Conservation (phyloP, 2,797 vertebrate genomes). For the Macrochelys suwanniensis region DNA sequence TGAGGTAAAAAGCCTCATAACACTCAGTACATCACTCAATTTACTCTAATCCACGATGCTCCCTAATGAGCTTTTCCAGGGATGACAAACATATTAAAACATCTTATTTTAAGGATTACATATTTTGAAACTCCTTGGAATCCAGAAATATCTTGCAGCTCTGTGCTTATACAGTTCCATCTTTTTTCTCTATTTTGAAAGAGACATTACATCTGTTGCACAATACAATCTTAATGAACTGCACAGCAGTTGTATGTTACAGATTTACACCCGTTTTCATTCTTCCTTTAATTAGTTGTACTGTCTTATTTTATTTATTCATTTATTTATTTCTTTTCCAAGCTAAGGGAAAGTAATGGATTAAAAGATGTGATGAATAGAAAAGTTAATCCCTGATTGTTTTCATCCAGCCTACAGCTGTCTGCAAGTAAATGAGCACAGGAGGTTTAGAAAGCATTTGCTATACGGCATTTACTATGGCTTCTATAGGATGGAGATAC, state of each 20-base stretch:
- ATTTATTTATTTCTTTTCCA: slow-evolving; percentile 59
- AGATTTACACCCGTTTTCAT: background rate
- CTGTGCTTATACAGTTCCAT: background rate
- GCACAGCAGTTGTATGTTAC: background rate
- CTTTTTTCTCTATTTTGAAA: slow-evolving; percentile 9
- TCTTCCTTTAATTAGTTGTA: slow-evolving; percentile 28
- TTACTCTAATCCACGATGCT: slow-evolving; percentile 15
- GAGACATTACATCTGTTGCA: background rate
- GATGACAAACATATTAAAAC: background rate
- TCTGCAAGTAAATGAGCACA: slow-evolving; percentile 81
- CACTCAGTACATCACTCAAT: background rate
- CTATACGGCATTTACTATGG: slow-evolving; percentile 72
- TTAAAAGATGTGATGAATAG: slow-evolving; percentile 78
- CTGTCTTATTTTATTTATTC: slow-evolving; percentile 33
- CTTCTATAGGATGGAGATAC: slow-evolving; percentile 73
- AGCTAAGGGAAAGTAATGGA: slow-evolving; percentile 76
- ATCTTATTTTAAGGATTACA: slow-evolving; percentile 11
- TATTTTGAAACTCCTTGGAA: background rate
- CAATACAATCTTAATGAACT: background rate
- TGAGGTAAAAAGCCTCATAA: slow-evolving; percentile 10
- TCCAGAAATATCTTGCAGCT: background rate
- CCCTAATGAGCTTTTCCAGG: slow-evolving; percentile 1
- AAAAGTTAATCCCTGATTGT: slow-evolving; percentile 89
- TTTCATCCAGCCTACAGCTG: slow-evolving; percentile 81
- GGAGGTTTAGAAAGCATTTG: slow-evolving; percentile 79